Evolutionary conservation across 2,888 invertebrate species (phyloP), one percentile per base, ranked within the genome.

Genomic region (Trichopria drosophilae): DNA sequence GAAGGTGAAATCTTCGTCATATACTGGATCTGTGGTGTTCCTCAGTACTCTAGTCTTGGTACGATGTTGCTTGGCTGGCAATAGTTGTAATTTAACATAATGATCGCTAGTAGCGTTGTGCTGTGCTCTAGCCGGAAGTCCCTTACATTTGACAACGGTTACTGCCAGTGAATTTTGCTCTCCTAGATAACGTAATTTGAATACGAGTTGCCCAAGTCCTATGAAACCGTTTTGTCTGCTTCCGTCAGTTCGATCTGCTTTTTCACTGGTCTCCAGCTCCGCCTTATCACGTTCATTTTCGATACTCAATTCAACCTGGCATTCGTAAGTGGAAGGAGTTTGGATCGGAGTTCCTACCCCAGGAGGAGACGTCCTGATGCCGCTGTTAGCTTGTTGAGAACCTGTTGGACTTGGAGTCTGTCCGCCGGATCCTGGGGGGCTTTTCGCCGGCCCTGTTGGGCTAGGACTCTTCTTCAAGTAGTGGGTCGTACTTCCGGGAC

Each of bases 1-100:
- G 82, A 99, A 98, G 1, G 97, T 98, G 76, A 99, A 99, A 76
- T 97, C 97, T 77, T 99, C 99, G 69, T 99, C 97, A 77, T 97
- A 99, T 2, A 93, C 88, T 0, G 99, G 99, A 78, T 93, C 93
- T 44, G 92, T 83, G 35, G 98, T 97, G 75, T 97, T 96, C 60
- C 97, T 86, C 28, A 98, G 85, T 6, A 99, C 97, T 50, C 97
- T 82, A 53, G 96, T 96, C 79, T 96, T 97, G 47, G 95, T 96
- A 76, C 95, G 94, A 74, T 97, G 96, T 72, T 94, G 93, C 76
- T 97, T 97, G 69, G 98, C 98, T 0, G 99, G 99, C 60, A 99
- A 79, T 28, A 99, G 82, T 75, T 97, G 98, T 48, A 99, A 83
- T 77, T 99, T 99, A 26, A 99, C 95, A 76, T 99, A 99, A 0